These are phyloP conservation scores for Vidua macroura DNA, from an alignment of 2,113 vertebrate genomes.

Conservation along the genomic window DNA sequence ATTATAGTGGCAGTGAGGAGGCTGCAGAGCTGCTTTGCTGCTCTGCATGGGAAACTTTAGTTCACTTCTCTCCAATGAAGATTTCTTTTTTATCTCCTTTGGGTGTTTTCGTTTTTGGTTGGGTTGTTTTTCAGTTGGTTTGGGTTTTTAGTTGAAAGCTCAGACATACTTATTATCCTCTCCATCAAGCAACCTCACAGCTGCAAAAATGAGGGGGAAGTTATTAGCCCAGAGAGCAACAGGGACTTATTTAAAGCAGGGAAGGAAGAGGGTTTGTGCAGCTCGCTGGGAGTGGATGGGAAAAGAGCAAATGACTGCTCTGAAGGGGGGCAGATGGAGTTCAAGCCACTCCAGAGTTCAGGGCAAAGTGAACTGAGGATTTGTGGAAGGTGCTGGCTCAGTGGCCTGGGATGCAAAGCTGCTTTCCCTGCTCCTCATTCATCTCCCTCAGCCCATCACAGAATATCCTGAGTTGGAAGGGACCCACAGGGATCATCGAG, in stretches of 20 bases:
- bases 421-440: neutral
- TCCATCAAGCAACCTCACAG: neutral
- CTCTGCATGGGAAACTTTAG: conserved; percentile 4
- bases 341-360: neutral
- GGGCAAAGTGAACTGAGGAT: neutral
- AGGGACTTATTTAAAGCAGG: neutral
- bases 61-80: neutral
- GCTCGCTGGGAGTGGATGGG: neutral
- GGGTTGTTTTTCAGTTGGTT: neutral
- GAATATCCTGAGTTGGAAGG: neutral
- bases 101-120: neutral
- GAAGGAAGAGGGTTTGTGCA: neutral
- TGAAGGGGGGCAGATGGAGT: neutral
- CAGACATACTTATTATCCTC: neutral
- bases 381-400: neutral
- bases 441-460: neutral
- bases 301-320: neutral
- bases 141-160: neutral
- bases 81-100: conserved; percentile 25
- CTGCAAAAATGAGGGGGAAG: neutral
- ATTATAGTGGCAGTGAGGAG: neutral
- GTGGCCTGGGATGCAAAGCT: neutral
- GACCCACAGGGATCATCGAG: neutral
- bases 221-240: neutral
- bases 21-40: neutral